Conservation (phyloP, 2,888 invertebrate species). For the Ichneumoninae sp. region DNA sequence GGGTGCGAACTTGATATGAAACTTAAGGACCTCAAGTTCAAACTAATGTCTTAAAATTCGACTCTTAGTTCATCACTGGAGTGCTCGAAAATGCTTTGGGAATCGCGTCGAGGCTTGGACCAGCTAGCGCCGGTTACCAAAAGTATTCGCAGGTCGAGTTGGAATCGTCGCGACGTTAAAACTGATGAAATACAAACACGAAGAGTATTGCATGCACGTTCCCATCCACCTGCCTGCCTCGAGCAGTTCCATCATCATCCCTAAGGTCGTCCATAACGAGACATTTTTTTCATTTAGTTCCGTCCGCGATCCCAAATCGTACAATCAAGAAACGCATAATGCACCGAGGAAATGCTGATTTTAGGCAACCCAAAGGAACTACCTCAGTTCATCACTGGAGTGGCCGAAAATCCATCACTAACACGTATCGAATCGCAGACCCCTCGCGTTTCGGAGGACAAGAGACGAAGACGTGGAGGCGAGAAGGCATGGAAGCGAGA, state of each 20-base stretch:
- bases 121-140: slow-evolving; percentile 48
- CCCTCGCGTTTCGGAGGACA: background rate
- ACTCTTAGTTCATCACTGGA: background rate
- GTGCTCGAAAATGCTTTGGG: slow-evolving; percentile 65
- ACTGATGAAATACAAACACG: background rate
- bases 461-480: background rate
- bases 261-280: slow-evolving; percentile 41
- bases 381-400: slow-evolving; percentile 10
- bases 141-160: slow-evolving; percentile 44
- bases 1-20: too few species aligned
- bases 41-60: too few species aligned
- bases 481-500: slow-evolving; percentile 50
- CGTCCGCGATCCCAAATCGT: slow-evolving; percentile 11
- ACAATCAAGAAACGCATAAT: slow-evolving; percentile 49
- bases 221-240: background rate
- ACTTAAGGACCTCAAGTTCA: too few species aligned
- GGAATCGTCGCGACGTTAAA: slow-evolving; percentile 2
- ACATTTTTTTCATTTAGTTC: slow-evolving; percentile 44
- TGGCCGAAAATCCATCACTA: slow-evolving; percentile 68
- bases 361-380: background rate
- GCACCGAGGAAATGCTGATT: slow-evolving; percentile 41
- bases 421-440: slow-evolving; percentile 63
- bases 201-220: background rate
- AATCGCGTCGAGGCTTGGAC: slow-evolving; percentile 55
- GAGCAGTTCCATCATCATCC: background rate